phyloP scores from a whole-genome alignment of 2,113 vertebrate species.

The Gnathonemus echidnorhynchus region DNA sequence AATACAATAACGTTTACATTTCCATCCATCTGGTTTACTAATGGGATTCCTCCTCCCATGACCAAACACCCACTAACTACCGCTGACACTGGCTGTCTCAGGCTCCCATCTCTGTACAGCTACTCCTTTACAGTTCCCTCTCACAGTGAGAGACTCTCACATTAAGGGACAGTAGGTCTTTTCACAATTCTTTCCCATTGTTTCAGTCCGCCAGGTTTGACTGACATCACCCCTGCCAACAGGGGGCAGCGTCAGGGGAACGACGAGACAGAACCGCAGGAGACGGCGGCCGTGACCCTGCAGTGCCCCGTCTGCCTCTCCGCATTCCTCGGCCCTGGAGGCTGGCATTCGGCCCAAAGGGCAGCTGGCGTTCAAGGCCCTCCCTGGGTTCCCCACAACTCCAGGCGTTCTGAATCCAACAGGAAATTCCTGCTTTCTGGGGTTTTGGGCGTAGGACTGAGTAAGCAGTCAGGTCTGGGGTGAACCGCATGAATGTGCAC shows the following conservation, averaged over 20 bases:
- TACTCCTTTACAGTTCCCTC: neutral
- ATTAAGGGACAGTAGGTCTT: neutral
- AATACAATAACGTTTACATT: neutral
- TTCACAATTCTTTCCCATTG: neutral
- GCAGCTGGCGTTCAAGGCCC: neutral
- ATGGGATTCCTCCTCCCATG: neutral
- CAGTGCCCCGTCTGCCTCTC: neutral
- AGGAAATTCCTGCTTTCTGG: slow-evolving; percentile 9
- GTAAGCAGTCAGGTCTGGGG: neutral
- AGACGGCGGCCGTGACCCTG: neutral
- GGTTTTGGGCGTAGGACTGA: neutral
- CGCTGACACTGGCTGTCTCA: neutral
- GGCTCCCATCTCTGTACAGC: neutral
- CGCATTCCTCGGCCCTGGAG: neutral
- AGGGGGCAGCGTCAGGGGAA: neutral
- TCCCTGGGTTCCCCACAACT: neutral
- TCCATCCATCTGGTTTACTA: slow-evolving; percentile 7
- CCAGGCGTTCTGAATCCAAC: neutral
- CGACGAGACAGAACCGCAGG: neutral
- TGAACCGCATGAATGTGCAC: neutral
- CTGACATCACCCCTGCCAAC: neutral
- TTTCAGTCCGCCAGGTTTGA: neutral
- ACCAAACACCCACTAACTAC: neutral
- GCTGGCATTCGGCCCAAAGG: neutral
- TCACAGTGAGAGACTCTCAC: neutral